phyloP scores from a whole-genome alignment of 2,113 vertebrate species.

The Trichechus manatus region DNA sequence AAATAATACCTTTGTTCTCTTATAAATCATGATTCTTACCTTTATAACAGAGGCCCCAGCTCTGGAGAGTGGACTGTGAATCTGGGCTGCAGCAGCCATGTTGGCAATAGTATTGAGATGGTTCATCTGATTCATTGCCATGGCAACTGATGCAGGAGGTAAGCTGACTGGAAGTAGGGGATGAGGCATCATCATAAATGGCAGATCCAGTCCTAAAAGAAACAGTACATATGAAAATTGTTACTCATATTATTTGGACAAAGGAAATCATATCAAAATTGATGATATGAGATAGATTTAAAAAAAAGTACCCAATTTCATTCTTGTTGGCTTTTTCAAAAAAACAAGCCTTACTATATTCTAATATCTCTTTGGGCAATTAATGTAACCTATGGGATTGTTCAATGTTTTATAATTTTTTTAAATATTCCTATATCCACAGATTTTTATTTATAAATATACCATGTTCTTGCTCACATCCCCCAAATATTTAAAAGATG shows the following conservation, averaged over 20 bases:
- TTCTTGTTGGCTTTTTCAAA: not conserved
- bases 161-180: conserved; percentile 95
- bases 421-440: not conserved
- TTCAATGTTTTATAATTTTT: not conserved
- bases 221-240: not conserved
- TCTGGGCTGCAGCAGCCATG: conserved; percentile 94
- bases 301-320: not conserved
- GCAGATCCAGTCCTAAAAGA: conserved; percentile 93
- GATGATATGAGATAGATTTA: not conserved
- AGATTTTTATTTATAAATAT: not conserved
- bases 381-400: not conserved
- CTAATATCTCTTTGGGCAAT: not conserved
- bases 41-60: conserved; percentile 93
- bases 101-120: conserved; percentile 95
- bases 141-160: conserved; percentile 95
- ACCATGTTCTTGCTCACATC: not conserved
- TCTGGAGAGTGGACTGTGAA: conserved; percentile 93
- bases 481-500: not conserved
- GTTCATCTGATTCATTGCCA: conserved; percentile 98
- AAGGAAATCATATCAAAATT: conserved; percentile 32
- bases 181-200: conserved; percentile 97
- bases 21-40: conserved; percentile 87
- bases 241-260: not conserved
- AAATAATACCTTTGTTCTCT: conserved; percentile 12
- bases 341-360: not conserved